phyloP scores from a whole-genome alignment of 64 coral and sea anemone genomes.

The Astreopora myriophthalma region DNA sequence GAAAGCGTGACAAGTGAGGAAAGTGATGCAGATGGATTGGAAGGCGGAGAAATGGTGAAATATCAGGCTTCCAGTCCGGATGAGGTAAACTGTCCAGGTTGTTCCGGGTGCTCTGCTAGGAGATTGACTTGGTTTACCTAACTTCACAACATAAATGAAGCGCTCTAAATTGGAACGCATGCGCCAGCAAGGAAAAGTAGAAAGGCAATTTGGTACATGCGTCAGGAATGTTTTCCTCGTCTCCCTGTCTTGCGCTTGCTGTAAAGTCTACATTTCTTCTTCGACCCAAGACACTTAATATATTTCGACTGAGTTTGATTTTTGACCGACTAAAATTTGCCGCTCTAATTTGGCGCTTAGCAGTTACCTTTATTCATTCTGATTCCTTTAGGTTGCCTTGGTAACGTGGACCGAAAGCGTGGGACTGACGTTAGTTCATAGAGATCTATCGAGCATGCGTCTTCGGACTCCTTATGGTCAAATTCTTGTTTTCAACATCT shows the following conservation, averaged over 20 bases:
- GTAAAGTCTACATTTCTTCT: too few relatives aligned
- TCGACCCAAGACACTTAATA: too few relatives aligned
- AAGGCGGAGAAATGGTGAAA: conserved; percentile 18
- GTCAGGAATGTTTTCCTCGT: too few relatives aligned
- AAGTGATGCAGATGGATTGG: conserved; percentile 61
- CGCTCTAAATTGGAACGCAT: too few relatives aligned
- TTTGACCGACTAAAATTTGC: too few relatives aligned
- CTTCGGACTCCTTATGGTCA: conserved; percentile 79
- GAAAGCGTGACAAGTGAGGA: conserved; percentile 81
- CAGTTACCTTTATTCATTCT: background rate
- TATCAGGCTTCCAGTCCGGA: conserved; percentile 99
- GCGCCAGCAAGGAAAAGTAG: background rate
- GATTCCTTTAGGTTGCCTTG: conserved; percentile 81
- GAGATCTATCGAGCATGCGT: conserved; percentile 88
- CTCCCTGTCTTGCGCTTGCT: too few relatives aligned
- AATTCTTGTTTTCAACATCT: conserved; percentile 74
- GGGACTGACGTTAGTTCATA: conserved; percentile 81
- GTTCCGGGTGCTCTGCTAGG: too few relatives aligned
- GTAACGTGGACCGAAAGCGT: conserved; percentile 97
- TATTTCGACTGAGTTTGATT: too few relatives aligned
- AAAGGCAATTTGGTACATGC: background rate
- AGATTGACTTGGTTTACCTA: too few relatives aligned
- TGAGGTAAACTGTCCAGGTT: conserved; percentile 55
- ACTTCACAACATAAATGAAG: too few relatives aligned
- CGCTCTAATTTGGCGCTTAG: too few relatives aligned